These are phyloP conservation scores for Lordiphosa mommai DNA, from an alignment of 1,140 invertebrate species.

Conservation along the genomic window DNA sequence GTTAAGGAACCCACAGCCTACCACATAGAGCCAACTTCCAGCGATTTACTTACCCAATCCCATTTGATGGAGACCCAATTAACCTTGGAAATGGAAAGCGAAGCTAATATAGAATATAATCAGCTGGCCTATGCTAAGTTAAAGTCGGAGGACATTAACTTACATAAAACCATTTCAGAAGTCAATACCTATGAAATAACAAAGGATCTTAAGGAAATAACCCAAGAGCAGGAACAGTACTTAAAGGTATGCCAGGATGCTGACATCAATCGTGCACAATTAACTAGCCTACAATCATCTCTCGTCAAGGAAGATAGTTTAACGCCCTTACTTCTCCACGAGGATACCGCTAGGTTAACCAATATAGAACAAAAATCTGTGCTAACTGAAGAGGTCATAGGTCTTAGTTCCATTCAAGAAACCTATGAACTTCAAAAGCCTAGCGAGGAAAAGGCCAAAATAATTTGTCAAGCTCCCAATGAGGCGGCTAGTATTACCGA, in stretches of 20 bases:
- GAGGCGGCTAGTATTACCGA: constrained; percentile 27
- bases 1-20: neutral
- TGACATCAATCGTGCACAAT: constrained; percentile 18
- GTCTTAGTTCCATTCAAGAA: constrained; percentile 49
- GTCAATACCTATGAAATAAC: constrained; percentile 40
- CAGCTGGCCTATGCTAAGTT: constrained; percentile 21
- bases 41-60: constrained; percentile 5
- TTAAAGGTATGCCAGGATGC: constrained; percentile 3
- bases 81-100: constrained; percentile 24
- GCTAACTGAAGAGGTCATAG: constrained; percentile 51
- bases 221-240: neutral
- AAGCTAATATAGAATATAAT: neutral
- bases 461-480: constrained; percentile 17
- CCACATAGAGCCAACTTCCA: neutral
- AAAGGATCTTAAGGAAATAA: constrained; percentile 13
- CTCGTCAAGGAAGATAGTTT: constrained; percentile 53
- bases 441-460: constrained; percentile 21
- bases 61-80: constrained; percentile 20
- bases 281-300: constrained; percentile 38
- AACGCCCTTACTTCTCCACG: neutral
- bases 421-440: constrained; percentile 42
- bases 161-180: constrained; percentile 42
- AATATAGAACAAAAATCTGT: constrained; percentile 27
- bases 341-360: constrained; percentile 21
- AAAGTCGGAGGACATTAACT: constrained; percentile 8